phyloP scores from a whole-genome alignment of 2,888 invertebrate genomes.

The Noctua pronuba region DNA sequence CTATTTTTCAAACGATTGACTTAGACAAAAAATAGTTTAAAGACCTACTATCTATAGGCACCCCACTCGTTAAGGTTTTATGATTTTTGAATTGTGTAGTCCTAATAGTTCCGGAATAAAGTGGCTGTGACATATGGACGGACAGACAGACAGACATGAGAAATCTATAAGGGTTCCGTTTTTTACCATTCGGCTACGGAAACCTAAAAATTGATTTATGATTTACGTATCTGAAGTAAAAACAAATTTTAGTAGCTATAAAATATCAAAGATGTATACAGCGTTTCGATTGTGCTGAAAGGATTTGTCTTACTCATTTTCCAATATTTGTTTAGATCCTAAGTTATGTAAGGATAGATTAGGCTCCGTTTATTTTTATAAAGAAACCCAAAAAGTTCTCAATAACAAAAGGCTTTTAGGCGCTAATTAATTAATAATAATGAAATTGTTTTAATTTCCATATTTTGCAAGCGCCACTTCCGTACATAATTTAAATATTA shows the following conservation, averaged over 20 bases:
- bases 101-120: too few relatives aligned
- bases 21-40: too few relatives aligned
- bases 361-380: background rate
- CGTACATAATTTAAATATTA: slow-evolving; percentile 11
- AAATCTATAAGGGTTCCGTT: too few relatives aligned
- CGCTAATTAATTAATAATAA: slow-evolving; percentile 14
- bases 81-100: too few relatives aligned
- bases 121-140: too few relatives aligned
- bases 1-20: too few relatives aligned
- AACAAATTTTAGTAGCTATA: background rate
- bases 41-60: too few relatives aligned
- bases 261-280: background rate
- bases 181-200: too few relatives aligned
- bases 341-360: background rate
- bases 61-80: too few relatives aligned
- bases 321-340: background rate
- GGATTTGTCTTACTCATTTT: background rate
- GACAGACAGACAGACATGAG: too few relatives aligned
- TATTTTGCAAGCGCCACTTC: slow-evolving; percentile 8
- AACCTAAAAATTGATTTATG: too few relatives aligned
- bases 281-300: background rate
- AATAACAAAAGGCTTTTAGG: background rate
- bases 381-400: slow-evolving; percentile 26
- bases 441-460: slow-evolving; percentile 21
- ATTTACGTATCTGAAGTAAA: background rate